Evolutionary conservation across 2,888 invertebrate genomes (phyloP).

Genomic region (Carabus problematicus): DNA sequence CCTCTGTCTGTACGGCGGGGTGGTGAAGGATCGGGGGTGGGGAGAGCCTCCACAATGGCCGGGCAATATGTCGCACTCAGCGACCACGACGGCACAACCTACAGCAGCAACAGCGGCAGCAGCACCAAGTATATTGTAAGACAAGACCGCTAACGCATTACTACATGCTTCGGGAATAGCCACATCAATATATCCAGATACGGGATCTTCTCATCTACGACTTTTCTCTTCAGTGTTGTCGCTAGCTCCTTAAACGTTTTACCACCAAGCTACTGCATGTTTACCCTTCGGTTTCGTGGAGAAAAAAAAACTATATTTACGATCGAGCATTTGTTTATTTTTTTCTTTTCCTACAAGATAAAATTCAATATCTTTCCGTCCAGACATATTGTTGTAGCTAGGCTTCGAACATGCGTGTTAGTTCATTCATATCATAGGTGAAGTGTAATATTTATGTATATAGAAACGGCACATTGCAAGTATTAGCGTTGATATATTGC

Average conservation of each 20-base stretch:
- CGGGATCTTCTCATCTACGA: slow-evolving; percentile 51
- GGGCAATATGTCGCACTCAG: neutral
- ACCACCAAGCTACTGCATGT: neutral
- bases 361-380: too few relatives aligned
- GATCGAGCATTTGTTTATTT: neutral
- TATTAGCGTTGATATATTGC: too few relatives aligned
- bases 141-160: slow-evolving; percentile 56
- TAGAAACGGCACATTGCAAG: too few relatives aligned
- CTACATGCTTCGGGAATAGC: slow-evolving; percentile 54
- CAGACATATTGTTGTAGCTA: too few relatives aligned
- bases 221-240: neutral
- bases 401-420: too few relatives aligned
- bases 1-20: too few relatives aligned
- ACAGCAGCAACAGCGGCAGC: slow-evolving; percentile 4
- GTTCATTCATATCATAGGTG: too few relatives aligned
- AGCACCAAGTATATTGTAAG: too few relatives aligned
- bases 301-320: slow-evolving; percentile 5
- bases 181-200: slow-evolving; percentile 58
- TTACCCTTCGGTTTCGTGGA: neutral
- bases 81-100: neutral
- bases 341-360: neutral
- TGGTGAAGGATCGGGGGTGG: neutral
- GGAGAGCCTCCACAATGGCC: neutral
- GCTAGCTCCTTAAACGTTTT: slow-evolving; percentile 7
- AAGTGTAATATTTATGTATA: too few relatives aligned